phyloP scores from a whole-genome alignment of 2,797 vertebrate genomes.

The Austrolebias charrua region DNA sequence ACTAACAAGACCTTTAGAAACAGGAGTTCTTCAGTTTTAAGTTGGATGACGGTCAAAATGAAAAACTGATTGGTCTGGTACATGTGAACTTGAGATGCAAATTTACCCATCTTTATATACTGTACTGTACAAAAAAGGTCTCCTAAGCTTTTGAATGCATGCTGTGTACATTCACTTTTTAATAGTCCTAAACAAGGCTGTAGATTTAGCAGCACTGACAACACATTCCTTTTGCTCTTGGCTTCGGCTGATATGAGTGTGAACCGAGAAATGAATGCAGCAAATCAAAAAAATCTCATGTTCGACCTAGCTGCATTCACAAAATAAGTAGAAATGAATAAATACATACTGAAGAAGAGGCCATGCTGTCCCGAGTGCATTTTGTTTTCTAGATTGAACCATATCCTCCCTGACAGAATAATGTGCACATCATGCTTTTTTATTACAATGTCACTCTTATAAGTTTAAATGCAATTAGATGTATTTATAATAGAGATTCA shows the following conservation, averaged over 20 bases:
- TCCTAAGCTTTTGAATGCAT: not conserved
- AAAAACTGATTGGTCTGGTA: not conserved
- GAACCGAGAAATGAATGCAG: not conserved
- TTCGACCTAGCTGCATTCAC: not conserved
- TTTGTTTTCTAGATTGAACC: constrained; percentile 24
- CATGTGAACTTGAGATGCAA: not conserved
- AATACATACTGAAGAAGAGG: constrained; percentile 1
- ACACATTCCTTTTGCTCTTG: not conserved
- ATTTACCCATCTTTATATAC: not conserved
- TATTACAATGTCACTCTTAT: constrained; percentile 42
- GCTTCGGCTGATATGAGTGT: not conserved
- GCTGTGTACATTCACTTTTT: not conserved
- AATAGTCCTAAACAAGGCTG: not conserved
- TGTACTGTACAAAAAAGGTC: not conserved
- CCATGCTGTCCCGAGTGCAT: constrained; percentile 4
- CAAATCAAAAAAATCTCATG: not conserved
- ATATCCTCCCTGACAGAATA: constrained; percentile 32
- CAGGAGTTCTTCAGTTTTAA: no score
- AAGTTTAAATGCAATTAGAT: constrained; percentile 51
- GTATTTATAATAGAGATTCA: constrained; percentile 4
- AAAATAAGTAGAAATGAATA: constrained; percentile 1
- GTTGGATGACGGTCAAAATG: not conserved
- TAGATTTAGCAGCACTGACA: not conserved
- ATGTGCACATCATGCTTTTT: constrained; percentile 15
- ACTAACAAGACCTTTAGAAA: no score